Evolutionary conservation across 2,888 invertebrate species (phyloP).

Genomic region (Polyommatus icarus): DNA sequence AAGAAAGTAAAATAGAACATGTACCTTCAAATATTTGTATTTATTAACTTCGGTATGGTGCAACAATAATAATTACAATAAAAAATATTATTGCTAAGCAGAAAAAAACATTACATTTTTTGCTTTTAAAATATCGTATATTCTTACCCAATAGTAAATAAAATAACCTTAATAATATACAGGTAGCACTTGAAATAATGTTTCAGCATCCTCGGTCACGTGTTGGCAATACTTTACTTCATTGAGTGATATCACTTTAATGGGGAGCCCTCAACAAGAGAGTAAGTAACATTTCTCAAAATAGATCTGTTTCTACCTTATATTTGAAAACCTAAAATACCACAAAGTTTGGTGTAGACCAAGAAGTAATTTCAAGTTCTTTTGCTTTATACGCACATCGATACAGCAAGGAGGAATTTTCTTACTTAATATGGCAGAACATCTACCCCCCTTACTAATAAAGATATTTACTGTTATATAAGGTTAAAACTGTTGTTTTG

Average conservation of each 20-base stretch:
- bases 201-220: constrained; percentile 32
- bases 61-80: not conserved
- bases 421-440: not conserved
- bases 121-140: no score
- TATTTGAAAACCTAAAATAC: no score
- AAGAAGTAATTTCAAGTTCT: no score
- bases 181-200: not conserved
- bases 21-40: not conserved
- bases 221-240: constrained; percentile 41
- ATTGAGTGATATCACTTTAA: constrained; percentile 35
- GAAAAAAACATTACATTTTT: no score
- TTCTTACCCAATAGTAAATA: not conserved
- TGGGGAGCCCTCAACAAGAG: constrained; percentile 29
- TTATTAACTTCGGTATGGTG: not conserved
- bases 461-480: not conserved
- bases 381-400: not conserved
- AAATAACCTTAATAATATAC: not conserved
- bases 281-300: constrained; percentile 30
- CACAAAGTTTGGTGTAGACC: no score
- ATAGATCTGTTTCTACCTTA: not conserved
- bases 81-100: no score
- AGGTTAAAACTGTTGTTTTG: no score
- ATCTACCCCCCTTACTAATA: not conserved
- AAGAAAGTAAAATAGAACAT: not conserved
- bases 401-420: not conserved